Base-by-base conservation (phyloP, 1,140 invertebrate species). In the Pogonomyrmex californicus region DNA sequence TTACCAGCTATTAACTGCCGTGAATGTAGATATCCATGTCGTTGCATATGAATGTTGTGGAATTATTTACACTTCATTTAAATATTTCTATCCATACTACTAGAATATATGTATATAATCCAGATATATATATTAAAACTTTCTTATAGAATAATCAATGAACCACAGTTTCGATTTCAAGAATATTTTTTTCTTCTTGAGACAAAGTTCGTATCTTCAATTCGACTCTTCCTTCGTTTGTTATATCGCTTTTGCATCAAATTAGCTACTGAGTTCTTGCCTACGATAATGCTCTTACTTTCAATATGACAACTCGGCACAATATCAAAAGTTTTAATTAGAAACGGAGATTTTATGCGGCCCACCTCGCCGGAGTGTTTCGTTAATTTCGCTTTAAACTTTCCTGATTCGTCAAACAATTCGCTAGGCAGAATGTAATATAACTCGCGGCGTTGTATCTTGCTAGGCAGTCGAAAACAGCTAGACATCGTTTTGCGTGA, bases 311-410 rank as follows among this genome's bases (percentile, higher is more conserved):
- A 54, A 65, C 17, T 60, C 30, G 56, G 47, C 54, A 17, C 41
- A 44, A 68, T 38, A 75, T 68, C 30, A 44, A 86, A 89, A 89
- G 73, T 89, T 89, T 89, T 89, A 89, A 89, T 89, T 89, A 88
- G 82, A 89, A 89, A 73, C n/a, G 54, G 56, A 83, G 41, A 66
- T 76, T 65, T 85, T 44, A 36, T 14, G 47, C 65, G 4, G 12
- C 9, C 87, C 38, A 33, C 38, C 49, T 44, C 30, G 30, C 62
- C 58, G 70, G 49, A 17, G 23, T 14, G 17, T 70, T 60, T 60
- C 71, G 38, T 58, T 68, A 41, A 73, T 83, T 75, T 65, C 33
- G 51, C 12, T n/a, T 60, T 49, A 30, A 83, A 83, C 60, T 60
- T 77, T 65, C 44, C 51, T 77, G 65, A 5, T 88, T 88, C 75